Percentiles rank a stretch among this genome's conserved stretches.
These are phyloP conservation scores for Monochamus alternatus DNA, from an alignment of 2,888 invertebrate genomes.

Conservation along the genomic window DNA sequence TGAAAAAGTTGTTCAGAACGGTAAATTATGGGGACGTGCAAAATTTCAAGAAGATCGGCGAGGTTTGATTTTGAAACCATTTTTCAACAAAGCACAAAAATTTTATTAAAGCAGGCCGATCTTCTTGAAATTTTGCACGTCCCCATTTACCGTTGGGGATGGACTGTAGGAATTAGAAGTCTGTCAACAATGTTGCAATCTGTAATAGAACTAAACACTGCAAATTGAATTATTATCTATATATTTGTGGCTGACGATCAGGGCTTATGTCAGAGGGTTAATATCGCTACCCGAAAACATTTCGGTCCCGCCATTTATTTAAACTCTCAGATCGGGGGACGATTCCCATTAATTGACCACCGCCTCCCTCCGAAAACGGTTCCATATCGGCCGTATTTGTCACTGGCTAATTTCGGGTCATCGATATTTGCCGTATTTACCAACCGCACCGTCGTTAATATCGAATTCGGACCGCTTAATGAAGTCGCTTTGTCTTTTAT, in stretches of 20 bases:
- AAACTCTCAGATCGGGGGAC: background rate
- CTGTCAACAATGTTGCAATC: background rate
- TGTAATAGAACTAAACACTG: no score
- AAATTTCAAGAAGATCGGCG: no score
- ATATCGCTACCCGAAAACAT: slow-evolving; percentile 2
- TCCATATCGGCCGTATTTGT: slow-evolving; percentile 30
- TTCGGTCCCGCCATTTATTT: background rate
- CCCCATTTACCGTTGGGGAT: no score
- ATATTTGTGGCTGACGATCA: no score
- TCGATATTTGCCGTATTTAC: slow-evolving; percentile 35
- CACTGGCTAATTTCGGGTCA: slow-evolving; percentile 31
- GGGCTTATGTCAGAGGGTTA: background rate
- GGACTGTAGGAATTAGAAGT: no score
- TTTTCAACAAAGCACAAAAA: no score
- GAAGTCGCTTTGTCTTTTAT: slow-evolving; percentile 53
- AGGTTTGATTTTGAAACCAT: no score
- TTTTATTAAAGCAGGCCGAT: no score
- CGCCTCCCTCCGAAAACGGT: slow-evolving; percentile 13
- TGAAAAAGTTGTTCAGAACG: no score
- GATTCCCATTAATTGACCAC: slow-evolving; percentile 12
- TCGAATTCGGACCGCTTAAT: slow-evolving; percentile 49
- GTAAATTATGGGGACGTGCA: no score
- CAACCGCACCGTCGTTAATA: slow-evolving; percentile 41
- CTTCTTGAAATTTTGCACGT: no score
- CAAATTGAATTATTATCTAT: no score